Percentiles rank a stretch among this genome's conserved stretches.
Conservation (phyloP, 2,888 invertebrate species). For the Coleophora flavipennella region DNA sequence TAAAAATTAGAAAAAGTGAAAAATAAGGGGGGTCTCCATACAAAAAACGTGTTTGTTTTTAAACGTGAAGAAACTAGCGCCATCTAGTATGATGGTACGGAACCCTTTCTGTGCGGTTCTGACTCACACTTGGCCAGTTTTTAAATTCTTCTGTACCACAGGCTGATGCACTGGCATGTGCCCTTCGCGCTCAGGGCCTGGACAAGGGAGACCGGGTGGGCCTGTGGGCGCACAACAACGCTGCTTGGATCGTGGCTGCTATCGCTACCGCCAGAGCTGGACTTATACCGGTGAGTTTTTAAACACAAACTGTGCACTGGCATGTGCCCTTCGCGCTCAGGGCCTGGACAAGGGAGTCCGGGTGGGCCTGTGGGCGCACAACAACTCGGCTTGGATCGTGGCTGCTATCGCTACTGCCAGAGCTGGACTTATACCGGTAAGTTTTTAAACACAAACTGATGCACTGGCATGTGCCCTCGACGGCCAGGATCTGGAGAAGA, state of each 20-base stretch:
- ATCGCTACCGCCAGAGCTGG: slow-evolving; percentile 84
- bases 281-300: slow-evolving; percentile 76
- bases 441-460: slow-evolving; percentile 79
- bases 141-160: too few relatives aligned
- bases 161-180: slow-evolving; percentile 82
- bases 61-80: too few relatives aligned
- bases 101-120: too few relatives aligned
- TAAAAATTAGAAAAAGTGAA: too few relatives aligned
- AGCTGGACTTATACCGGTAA: slow-evolving; percentile 81
- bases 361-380: slow-evolving; percentile 88
- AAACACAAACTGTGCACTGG: too few relatives aligned
- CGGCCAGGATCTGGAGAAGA: slow-evolving; percentile 78
- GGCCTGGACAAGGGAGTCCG: slow-evolving; percentile 84
- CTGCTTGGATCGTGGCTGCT: slow-evolving; percentile 81
- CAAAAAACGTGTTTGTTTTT: too few relatives aligned
- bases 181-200: slow-evolving; percentile 79
- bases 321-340: slow-evolving; percentile 79
- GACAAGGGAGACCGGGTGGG: slow-evolving; percentile 84
- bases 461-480: slow-evolving; percentile 81
- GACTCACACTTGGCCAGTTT: too few relatives aligned
- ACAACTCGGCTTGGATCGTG: slow-evolving; percentile 82
- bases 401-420: slow-evolving; percentile 80
- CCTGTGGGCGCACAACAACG: slow-evolving; percentile 85
- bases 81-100: too few relatives aligned
- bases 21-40: too few relatives aligned